Percentiles rank a stretch among this genome's conserved stretches.
Evolutionary conservation across 2,113 vertebrate species (phyloP).

Genomic region (Hypocryptadius cinnamomeus): DNA sequence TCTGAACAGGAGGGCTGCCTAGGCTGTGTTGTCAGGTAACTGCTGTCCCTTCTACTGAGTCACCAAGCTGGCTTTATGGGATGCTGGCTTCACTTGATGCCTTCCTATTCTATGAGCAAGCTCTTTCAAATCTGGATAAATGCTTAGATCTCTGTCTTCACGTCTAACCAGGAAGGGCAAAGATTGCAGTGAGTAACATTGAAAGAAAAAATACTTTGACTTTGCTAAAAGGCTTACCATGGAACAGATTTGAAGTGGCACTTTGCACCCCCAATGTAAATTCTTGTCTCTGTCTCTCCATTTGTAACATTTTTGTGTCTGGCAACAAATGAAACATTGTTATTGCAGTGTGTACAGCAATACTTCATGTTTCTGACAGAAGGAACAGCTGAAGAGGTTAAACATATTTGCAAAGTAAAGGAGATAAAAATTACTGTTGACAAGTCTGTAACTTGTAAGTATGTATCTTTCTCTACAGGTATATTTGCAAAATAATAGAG

Average conservation of each 20-base stretch:
- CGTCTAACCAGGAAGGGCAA: not conserved
- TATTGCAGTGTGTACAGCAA: not conserved
- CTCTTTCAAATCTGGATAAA: not conserved
- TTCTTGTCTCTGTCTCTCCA: not conserved
- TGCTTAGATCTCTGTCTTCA: not conserved
- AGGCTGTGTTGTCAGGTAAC: not conserved
- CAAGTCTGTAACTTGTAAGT: not conserved
- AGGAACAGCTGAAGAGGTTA: not conserved
- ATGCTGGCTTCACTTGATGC: not conserved
- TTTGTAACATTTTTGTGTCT: not conserved
- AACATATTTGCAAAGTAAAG: not conserved
- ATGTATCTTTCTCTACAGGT: not conserved
- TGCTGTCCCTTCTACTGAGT: not conserved
- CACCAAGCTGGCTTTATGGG: accelerated
- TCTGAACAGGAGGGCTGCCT: not conserved
- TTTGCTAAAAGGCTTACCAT: not conserved
- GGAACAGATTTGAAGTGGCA: not conserved
- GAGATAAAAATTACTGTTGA: not conserved
- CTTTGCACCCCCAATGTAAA: not conserved
- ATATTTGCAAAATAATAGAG: not conserved
- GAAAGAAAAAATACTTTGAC: not conserved
- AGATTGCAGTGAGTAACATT: not conserved
- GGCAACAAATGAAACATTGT: not conserved
- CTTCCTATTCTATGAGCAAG: not conserved
- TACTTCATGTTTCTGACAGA: not conserved